A percentile compares a stretch with the other conserved stretches of the same genome.
phyloP scores from a whole-genome alignment of 2,797 vertebrate species.

The Danio aesculapii region DNA sequence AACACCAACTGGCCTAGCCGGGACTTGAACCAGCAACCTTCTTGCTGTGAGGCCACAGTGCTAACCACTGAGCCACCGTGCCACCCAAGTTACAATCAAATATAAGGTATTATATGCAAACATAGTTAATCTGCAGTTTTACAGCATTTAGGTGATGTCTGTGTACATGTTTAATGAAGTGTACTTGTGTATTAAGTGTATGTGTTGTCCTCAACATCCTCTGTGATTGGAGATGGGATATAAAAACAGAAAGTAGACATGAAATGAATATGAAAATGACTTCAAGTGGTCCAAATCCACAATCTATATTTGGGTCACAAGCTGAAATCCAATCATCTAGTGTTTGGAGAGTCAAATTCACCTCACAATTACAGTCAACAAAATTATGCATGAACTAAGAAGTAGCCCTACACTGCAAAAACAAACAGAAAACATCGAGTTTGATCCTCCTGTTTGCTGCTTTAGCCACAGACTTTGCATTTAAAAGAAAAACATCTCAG shows the following conservation, averaged over 20 bases:
- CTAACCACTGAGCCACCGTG: too few relatives aligned
- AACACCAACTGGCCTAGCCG: too few relatives aligned
- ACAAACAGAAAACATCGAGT: background rate
- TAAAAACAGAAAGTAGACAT: background rate
- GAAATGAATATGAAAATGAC: background rate
- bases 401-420: background rate
- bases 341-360: background rate
- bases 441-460: background rate
- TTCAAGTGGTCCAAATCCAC: background rate
- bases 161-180: too few relatives aligned
- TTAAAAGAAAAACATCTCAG: slow-evolving; percentile 11
- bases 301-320: background rate
- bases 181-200: too few relatives aligned
- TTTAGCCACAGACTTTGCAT: slow-evolving; percentile 1
- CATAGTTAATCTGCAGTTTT: too few relatives aligned
- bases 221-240: too few relatives aligned
- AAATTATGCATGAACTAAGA: background rate
- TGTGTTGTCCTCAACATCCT: too few relatives aligned
- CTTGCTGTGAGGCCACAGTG: too few relatives aligned
- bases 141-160: too few relatives aligned
- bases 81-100: too few relatives aligned
- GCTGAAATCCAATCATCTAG: background rate
- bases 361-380: slow-evolving; percentile 11
- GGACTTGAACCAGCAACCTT: too few relatives aligned
- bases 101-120: too few relatives aligned